Base-by-base conservation (phyloP, 1,140 invertebrate genomes). In the Rhagoletis zephyria region DNA sequence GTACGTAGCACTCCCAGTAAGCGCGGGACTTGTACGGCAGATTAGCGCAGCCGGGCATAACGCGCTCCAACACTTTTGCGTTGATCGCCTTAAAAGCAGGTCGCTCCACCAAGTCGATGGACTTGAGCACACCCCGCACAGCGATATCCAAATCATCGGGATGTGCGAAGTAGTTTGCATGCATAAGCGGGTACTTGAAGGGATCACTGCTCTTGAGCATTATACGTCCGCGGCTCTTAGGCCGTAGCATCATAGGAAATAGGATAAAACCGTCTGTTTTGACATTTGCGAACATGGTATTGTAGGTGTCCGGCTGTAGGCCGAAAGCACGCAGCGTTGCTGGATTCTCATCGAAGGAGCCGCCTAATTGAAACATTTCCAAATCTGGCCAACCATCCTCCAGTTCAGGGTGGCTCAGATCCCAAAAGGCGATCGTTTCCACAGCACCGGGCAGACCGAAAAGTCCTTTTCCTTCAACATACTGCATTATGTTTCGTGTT, bases 341-440 rank as follows among this genome's bases (percentile, higher is more conserved):
- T 12, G 94, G 93, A 88, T 95, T 94, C 0, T 93, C 90, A 85
- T 94, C 94, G 0, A 95, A 85, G 0, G 94, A 94, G 1, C 94
- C 94, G 45, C 90, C 93, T 3, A 94, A 92, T 88, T 96, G 95
- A 5, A 97, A 93, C 3, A 97, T 89, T 90, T 97, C 96, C 65
- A 97, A 94, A 88, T 97, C 95, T 0, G 97, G 95, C 93, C 95
- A 96, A 40, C 94, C 95, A 1, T 91, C 90, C 86, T 95, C 94
- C 9, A 94, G 93, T 0, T 10, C 42, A 42, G 94, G 94, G 88
- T 95, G 94, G 19, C 96, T 95, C 0, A 96, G 93, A 87, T 97
- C 95, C 74, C 96, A 93, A 88, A 97, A 97, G 0, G 95, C 95
- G 0, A 97, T 90, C 0, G 95, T 96, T 93, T 98, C 97, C 60